phyloP scores from a whole-genome alignment of 2,888 invertebrate species.

The Ophioninae sp. region DNA sequence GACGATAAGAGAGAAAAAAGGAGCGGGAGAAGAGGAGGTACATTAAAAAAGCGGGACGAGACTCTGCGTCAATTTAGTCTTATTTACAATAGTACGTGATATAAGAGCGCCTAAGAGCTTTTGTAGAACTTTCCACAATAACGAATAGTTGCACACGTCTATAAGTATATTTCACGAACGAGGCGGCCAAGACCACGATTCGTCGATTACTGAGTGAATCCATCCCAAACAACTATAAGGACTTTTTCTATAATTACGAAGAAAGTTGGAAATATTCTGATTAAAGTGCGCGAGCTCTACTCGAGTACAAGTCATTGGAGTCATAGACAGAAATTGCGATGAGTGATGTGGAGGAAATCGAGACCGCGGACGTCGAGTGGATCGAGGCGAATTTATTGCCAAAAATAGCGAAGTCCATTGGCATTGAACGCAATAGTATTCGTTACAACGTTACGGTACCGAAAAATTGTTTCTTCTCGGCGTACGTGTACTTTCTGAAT shows the following conservation, averaged over 20 bases:
- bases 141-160: not conserved
- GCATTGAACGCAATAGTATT: conserved; percentile 41
- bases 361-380: conserved; percentile 49
- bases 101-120: not conserved
- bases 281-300: too few relatives aligned
- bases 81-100: not conserved
- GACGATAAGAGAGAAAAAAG: not conserved
- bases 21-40: too few relatives aligned
- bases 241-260: too few relatives aligned
- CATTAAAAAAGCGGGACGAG: not conserved
- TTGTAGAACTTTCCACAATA: not conserved
- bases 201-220: not conserved
- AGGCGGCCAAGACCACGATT: not conserved
- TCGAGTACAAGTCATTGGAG: not conserved
- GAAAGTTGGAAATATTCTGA: too few relatives aligned
- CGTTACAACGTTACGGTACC: conserved; percentile 63
- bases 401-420: conserved; percentile 55
- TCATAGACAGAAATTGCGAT: not conserved
- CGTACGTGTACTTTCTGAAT: conserved; percentile 64
- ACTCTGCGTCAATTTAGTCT: not conserved
- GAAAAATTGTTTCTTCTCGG: conserved; percentile 64
- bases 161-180: not conserved
- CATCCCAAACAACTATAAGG: not conserved
- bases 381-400: conserved; percentile 57
- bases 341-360: conserved; percentile 26